Evolutionary conservation across 2,888 invertebrate genomes (phyloP).

Genomic region (Drosophila robusta): DNA sequence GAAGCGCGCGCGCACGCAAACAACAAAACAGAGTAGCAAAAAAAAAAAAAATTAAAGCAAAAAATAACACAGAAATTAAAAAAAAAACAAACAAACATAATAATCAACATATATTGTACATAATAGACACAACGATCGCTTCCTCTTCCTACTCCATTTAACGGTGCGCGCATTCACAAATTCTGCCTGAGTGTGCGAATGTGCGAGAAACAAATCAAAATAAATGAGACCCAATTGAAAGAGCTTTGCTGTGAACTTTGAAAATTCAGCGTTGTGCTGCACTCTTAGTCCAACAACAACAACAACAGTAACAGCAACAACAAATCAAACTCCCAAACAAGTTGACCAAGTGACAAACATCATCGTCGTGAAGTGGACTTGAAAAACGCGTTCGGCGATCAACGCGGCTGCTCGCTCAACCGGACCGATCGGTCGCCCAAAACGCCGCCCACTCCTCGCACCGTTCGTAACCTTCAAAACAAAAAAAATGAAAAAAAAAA

Average conservation of each 20-base stretch:
- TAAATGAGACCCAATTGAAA: conserved; percentile 55
- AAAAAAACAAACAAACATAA: conserved; percentile 37
- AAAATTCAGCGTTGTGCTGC: conserved; percentile 9
- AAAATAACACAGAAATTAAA: conserved; percentile 28
- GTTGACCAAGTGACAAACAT: conserved; percentile 60
- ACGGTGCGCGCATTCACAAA: conserved; percentile 45
- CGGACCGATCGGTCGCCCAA: conserved; percentile 45
- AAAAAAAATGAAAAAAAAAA: not conserved
- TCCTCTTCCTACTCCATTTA: conserved; percentile 66
- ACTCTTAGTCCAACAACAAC: conserved; percentile 14
- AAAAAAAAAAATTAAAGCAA: conserved; percentile 13
- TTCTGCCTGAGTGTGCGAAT: conserved; percentile 13
- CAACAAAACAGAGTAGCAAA: conserved; percentile 34
- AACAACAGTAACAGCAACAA: not conserved
- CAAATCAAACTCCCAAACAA: conserved; percentile 31
- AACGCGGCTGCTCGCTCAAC: conserved; percentile 42
- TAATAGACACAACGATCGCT: conserved; percentile 46
- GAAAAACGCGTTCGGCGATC: conserved; percentile 74
- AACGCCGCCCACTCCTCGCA: conserved; percentile 42
- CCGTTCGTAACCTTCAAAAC: conserved; percentile 69
- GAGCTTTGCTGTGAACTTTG: conserved; percentile 38
- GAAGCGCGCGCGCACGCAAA: conserved; percentile 70
- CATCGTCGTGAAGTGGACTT: conserved; percentile 64
- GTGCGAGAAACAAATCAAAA: conserved; percentile 40
- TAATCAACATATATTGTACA: conserved; percentile 40